These are phyloP conservation scores for Rhopalosiphum maidis DNA, from an alignment of 1,140 invertebrate species.

Conservation along the genomic window DNA sequence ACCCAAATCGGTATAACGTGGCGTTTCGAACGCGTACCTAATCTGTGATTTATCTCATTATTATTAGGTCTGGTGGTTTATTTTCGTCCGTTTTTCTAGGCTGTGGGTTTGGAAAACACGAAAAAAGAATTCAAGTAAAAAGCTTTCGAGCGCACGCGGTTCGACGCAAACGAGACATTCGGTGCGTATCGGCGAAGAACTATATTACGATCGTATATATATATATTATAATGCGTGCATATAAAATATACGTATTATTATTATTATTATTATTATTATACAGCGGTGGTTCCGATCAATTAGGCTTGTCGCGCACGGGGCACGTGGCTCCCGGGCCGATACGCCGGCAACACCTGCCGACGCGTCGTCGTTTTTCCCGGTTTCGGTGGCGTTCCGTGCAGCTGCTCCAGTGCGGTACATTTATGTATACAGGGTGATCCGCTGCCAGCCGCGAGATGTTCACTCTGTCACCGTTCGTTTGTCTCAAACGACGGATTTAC, in stretches of 20 bases:
- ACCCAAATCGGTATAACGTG: not conserved
- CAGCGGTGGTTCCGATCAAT: slow-evolving; percentile 44
- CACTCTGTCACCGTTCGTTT: too few relatives aligned
- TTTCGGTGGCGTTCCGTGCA: not conserved
- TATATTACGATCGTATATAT: not conserved
- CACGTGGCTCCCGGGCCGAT: slow-evolving; percentile 44
- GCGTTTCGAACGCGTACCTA: not conserved
- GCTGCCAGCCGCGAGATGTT: not conserved
- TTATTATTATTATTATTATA: not conserved
- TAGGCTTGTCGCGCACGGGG: slow-evolving; percentile 47
- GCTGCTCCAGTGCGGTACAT: not conserved
- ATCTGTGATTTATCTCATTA: not conserved
- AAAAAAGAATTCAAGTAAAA: not conserved
- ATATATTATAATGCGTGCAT: not conserved
- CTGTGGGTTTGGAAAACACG: not conserved
- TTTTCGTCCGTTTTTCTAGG: not conserved
- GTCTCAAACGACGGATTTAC: too few relatives aligned
- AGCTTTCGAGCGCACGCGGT: not conserved
- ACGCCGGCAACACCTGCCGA: slow-evolving; percentile 46
- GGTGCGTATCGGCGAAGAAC: slow-evolving; percentile 27
- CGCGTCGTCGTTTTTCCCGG: slow-evolving; percentile 12
- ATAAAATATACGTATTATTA: not conserved
- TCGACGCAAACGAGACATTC: not conserved
- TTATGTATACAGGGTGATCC: not conserved
- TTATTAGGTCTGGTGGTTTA: slow-evolving; percentile 1